These are phyloP conservation scores for Enhydra lutris DNA, from an alignment of 2,113 vertebrate genomes.

Conservation along the genomic window DNA sequence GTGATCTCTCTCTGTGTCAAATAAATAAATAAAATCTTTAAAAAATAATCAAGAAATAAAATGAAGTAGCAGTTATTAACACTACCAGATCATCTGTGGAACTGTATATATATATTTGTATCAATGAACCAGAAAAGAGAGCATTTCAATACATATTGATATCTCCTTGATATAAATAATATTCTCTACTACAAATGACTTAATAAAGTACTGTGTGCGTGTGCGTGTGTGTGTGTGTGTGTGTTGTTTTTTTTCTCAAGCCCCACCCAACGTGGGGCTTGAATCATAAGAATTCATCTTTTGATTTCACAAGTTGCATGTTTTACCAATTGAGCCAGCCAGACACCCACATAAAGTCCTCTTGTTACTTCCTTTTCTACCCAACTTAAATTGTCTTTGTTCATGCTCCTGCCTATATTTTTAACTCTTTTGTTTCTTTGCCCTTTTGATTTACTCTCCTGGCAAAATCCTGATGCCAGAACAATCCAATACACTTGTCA, in stretches of 20 bases:
- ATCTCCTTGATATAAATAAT: neutral
- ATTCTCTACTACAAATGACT: neutral
- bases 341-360: neutral
- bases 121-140: neutral
- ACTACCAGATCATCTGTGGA: neutral
- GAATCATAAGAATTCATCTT: no score
- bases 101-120: neutral
- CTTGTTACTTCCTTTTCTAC: neutral
- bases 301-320: neutral
- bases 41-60: neutral
- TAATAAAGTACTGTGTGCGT: neutral
- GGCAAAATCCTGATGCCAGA: neutral
- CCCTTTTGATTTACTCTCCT: neutral
- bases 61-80: neutral
- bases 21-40: no score
- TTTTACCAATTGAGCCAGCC: neutral
- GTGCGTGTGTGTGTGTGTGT: neutral
- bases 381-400: neutral
- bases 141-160: neutral
- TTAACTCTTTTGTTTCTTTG: neutral
- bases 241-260: neutral
- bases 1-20: no score
- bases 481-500: neutral
- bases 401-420: neutral
- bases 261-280: neutral